phyloP scores from a whole-genome alignment of 1,140 invertebrate genomes.

The Diorhabda carinulata region DNA sequence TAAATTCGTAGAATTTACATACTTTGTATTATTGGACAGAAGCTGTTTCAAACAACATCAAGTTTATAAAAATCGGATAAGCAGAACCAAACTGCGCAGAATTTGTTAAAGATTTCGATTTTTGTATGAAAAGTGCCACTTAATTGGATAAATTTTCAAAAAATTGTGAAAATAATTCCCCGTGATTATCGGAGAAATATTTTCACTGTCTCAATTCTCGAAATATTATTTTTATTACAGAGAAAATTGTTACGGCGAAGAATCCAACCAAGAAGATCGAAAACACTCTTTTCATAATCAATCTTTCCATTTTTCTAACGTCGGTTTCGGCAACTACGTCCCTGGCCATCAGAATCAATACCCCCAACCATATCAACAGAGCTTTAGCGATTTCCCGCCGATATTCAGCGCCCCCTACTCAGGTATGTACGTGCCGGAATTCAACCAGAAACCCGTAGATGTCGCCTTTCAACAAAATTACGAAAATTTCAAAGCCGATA shows the following conservation, averaged over 20 bases:
- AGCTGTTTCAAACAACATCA: too few species aligned
- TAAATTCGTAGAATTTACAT: too few species aligned
- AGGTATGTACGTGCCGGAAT: conserved; percentile 51
- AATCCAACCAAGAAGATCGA: conserved; percentile 33
- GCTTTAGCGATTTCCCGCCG: conserved; percentile 56
- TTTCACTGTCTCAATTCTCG: too few species aligned
- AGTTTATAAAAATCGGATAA: too few species aligned
- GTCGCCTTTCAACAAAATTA: conserved; percentile 30
- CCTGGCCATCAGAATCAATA: conserved; percentile 44
- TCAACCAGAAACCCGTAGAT: conserved; percentile 43
- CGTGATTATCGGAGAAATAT: too few species aligned
- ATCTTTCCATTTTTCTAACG: conserved; percentile 35
- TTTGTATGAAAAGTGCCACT: too few species aligned
- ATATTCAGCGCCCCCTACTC: conserved; percentile 55
- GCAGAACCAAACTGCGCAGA: too few species aligned
- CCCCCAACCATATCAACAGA: conserved; percentile 49
- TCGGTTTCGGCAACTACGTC: conserved; percentile 32
- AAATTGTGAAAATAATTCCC: too few species aligned
- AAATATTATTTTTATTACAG: conserved; percentile 31
- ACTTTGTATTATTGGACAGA: too few species aligned
- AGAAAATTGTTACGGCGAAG: conserved; percentile 64
- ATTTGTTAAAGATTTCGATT: too few species aligned
- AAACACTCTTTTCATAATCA: conserved; percentile 33
- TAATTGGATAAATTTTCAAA: too few species aligned
- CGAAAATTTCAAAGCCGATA: conserved; percentile 44